Evolutionary conservation across 2,113 vertebrate genomes (phyloP).

Genomic region (Paracanthobrama guichenoti): DNA sequence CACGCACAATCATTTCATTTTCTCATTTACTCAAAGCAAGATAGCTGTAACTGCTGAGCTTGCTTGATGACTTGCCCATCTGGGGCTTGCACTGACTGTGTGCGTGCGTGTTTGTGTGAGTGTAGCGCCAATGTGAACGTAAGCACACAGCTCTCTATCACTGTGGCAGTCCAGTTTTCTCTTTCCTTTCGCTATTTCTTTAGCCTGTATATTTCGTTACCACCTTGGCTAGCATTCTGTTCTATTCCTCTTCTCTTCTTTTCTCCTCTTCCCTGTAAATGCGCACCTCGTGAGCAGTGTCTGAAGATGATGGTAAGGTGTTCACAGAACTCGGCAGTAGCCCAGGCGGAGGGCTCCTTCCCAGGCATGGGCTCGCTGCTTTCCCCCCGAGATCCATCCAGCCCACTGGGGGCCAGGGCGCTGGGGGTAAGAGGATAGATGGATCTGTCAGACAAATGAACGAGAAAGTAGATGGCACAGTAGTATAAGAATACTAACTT

Average conservation of each 20-base stretch:
- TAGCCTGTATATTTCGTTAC: slow-evolving; percentile 65
- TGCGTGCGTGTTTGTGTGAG: slow-evolving; percentile 74
- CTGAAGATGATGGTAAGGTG: slow-evolving; percentile 92
- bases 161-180: slow-evolving; percentile 66
- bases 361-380: slow-evolving; percentile 89
- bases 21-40: slow-evolving; percentile 78
- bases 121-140: slow-evolving; percentile 55
- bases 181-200: slow-evolving; percentile 49
- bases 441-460: slow-evolving; percentile 56
- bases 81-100: slow-evolving; percentile 83
- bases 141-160: slow-evolving; percentile 58
- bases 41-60: slow-evolving; percentile 91
- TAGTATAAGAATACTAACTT: slow-evolving; percentile 33
- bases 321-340: slow-evolving; percentile 95
- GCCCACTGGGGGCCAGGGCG: slow-evolving; percentile 94
- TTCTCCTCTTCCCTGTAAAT: slow-evolving; percentile 69
- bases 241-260: slow-evolving; percentile 61
- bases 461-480: slow-evolving; percentile 22
- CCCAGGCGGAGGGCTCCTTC: slow-evolving; percentile 92
- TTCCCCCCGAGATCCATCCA: slow-evolving; percentile 91
- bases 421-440: slow-evolving; percentile 92
- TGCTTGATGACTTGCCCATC: slow-evolving; percentile 94
- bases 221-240: slow-evolving; percentile 70
- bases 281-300: slow-evolving; percentile 76
- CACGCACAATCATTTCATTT: slow-evolving; percentile 62